Conservation (phyloP, 2,797 vertebrate genomes). For the Pteropus rufus region DNA sequence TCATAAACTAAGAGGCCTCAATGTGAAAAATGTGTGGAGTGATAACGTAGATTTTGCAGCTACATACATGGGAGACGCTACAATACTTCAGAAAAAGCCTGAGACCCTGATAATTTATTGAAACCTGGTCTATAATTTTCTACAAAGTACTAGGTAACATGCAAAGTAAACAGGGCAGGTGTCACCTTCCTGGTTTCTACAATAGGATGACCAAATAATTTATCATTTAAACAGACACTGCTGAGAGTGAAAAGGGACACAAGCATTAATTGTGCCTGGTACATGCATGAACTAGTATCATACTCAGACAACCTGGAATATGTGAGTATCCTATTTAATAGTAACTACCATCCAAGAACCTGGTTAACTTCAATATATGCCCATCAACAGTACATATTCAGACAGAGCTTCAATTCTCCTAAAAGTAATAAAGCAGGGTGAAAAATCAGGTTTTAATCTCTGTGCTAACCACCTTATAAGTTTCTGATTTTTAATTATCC, state of each 20-base stretch:
- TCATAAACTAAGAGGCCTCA: neutral
- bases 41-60: neutral
- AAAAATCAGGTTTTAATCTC: conserved; percentile 22
- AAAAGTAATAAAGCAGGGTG: neutral
- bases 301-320: neutral
- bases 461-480: neutral
- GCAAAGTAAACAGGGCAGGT: neutral
- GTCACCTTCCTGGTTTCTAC: neutral
- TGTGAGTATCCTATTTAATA: neutral
- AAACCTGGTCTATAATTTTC: neutral
- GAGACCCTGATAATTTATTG: neutral
- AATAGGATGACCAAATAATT: neutral
- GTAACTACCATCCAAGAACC: neutral
- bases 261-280: neutral
- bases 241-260: neutral
- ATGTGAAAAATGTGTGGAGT: neutral
- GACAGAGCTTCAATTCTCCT: neutral
- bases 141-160: neutral
- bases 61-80: neutral
- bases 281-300: neutral
- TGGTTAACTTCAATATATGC: neutral
- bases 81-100: neutral
- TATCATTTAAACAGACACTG: neutral
- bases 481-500: conserved; percentile 8
- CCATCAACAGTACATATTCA: neutral